These are phyloP conservation scores for Ryuthela nishihirai DNA, from an alignment of 2,888 invertebrate species.

Conservation along the genomic window DNA sequence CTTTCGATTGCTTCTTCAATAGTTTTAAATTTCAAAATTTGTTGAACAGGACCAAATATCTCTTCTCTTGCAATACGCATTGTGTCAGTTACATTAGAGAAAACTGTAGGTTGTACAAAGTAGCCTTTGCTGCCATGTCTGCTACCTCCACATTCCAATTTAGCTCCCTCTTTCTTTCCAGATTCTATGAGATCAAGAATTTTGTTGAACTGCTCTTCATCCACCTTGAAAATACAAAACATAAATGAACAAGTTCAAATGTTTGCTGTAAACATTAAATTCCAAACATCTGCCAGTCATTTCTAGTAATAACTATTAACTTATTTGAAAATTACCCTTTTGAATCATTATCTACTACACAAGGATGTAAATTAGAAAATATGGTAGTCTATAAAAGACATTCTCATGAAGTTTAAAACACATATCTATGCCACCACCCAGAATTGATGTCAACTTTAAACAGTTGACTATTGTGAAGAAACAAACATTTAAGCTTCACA, in stretches of 20 bases:
- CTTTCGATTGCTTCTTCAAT: slow-evolving; percentile 70
- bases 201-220: slow-evolving; percentile 49
- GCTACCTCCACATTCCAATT: slow-evolving; percentile 48
- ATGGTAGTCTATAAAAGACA: no score
- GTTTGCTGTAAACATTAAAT: no score
- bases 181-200: slow-evolving; percentile 48
- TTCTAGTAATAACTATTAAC: neutral
- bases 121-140: slow-evolving; percentile 47
- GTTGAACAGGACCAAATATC: slow-evolving; percentile 53
- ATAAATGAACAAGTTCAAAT: no score
- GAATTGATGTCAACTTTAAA: neutral
- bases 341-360: no score
- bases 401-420: no score
- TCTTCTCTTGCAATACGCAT: slow-evolving; percentile 52
- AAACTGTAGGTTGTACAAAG: slow-evolving; percentile 51
- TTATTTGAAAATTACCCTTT: no score
- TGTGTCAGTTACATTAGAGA: slow-evolving; percentile 49
- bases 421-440: neutral
- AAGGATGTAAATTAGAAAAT: no score
- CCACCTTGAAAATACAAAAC: slow-evolving; percentile 44
- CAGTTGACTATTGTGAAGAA: neutral
- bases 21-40: slow-evolving; percentile 52
- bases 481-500: neutral
- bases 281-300: no score
- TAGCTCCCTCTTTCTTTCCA: slow-evolving; percentile 51